A percentile compares a stretch with the other conserved stretches of the same genome.
Conservation (phyloP, 92 coral and sea anemone species). For the Metridium senile region DNA sequence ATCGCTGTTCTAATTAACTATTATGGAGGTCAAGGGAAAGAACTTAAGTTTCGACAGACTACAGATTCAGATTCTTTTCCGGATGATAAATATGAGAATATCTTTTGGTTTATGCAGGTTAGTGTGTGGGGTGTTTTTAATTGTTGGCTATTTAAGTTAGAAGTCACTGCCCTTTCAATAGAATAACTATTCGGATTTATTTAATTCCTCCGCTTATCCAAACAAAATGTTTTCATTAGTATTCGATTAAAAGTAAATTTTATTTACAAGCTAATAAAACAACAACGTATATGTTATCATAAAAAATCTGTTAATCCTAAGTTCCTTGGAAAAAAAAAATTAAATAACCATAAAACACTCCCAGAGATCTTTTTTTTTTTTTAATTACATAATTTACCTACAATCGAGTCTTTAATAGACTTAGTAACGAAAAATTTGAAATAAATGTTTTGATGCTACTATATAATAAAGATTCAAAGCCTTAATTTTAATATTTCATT, state of each 20-base stretch:
- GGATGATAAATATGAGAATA: slow-evolving; percentile 73
- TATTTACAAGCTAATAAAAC: too few relatives aligned
- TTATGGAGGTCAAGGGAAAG: slow-evolving; percentile 81
- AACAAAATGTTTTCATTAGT: neutral
- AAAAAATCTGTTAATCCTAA: too few relatives aligned
- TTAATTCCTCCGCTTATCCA: neutral
- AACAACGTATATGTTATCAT: too few relatives aligned
- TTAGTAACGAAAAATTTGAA: too few relatives aligned
- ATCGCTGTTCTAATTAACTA: slow-evolving; percentile 80
- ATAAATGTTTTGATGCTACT: too few relatives aligned
- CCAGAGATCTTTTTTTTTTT: too few relatives aligned
- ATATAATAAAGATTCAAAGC: too few relatives aligned
- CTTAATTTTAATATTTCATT: neutral
- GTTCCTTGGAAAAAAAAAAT: too few relatives aligned
- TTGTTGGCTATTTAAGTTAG: neutral
- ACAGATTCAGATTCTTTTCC: slow-evolving; percentile 82
- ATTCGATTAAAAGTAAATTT: neutral
- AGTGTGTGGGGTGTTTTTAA: neutral
- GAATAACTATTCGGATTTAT: too few relatives aligned
- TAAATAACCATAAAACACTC: too few relatives aligned
- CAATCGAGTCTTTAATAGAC: too few relatives aligned
- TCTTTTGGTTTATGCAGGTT: slow-evolving; percentile 97
- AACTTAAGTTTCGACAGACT: slow-evolving; percentile 57
- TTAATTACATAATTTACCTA: too few relatives aligned
- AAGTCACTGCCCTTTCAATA: neutral